Base-by-base conservation (phyloP, 1,140 invertebrate species). In the Heliconius melpomene region DNA sequence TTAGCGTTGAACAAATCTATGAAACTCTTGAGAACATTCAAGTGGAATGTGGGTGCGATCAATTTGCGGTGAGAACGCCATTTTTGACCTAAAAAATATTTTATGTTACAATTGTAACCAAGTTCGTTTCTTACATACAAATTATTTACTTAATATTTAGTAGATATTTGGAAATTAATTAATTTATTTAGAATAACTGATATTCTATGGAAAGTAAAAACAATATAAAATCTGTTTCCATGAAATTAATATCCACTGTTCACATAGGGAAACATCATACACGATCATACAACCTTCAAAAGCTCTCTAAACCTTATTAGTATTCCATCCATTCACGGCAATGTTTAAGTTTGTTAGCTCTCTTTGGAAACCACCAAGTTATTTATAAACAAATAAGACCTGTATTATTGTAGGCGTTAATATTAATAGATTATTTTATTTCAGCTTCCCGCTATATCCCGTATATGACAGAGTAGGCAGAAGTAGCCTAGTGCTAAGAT, bases 41-140 rank as follows among this genome's bases (percentile, higher is more conserved):
- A 95, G 88, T 97, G 97, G 96, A 98, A 98, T 85, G 97, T 97
- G 29, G 97, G 97, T 13, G 97, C 97, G 83, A 98, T 98, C 78
- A 98, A 94, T 94, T 97, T 97, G 80, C 97, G 96, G 87, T 98
- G 97, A 20, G 96, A 95, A 26, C 97, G 96, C 97, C 97, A 98
- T 95, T 97, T 97, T 83, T 96, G 96, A 88, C 97, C 96, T 97
- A 80, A 81, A 83, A 78, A 83, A 80, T 36, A 78, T 20, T 66
- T 26, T 20, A 5, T 52, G 50, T 52, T 20, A 52, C 50, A 16
- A 20, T 16, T 52, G 2, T 20, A 18, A 52, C 18, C 50, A 52
- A 16, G 16, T 52, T 7, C 13, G 40, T 7, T 18, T 52, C 7
- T 52, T 52, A 20, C 2, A 46, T 5, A 46, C 13, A 5, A 1